Evolutionary conservation across 2,113 vertebrate genomes (phyloP), one percentile per base, ranked within the genome.

Genomic region (Corythornis madagascariensis): DNA sequence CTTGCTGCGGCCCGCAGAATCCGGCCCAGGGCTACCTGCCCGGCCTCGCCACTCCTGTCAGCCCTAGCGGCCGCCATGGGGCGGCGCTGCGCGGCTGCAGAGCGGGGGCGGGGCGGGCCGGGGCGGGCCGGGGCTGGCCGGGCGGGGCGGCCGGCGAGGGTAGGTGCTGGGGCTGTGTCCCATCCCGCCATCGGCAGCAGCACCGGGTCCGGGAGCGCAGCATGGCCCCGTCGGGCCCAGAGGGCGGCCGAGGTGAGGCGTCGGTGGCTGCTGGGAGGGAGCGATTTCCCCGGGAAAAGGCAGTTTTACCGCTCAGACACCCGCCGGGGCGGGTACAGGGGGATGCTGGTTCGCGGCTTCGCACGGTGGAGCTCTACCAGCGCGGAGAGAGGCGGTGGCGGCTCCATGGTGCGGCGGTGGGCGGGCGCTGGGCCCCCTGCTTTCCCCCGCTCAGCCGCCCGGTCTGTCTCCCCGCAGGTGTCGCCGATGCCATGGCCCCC

Each of bases 401-500:
- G 18, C 47, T 61, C 33, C 22, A 38, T 24, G 38, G 60, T 19
- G 16, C 20, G 28, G 29, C 28, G 13, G 28, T 22, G 20, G 42
- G 19, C 43, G 29, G 29, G 20, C 29, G 13, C 63, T 9, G 63
- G 6, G 19, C 18, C 42, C 28, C 40, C 31, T 10, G 56, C 73
- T 8, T 19, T 15, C 6, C 25, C 13, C 10, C 18, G 6, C 60
- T 86, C 38, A 91, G 15, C 4, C 26, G 6, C 48, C 40, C 42
- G 29, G 2, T 52, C 16, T 7, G 3, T 60, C 10, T 9, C 14
- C 7, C 31, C 56, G 45, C 48, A 91, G 78, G 38, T 28, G 33
- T 47, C 35, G 48, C 29, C 47, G 26, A 64, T 5, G 31, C 42
- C 91, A 95, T 96, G 98, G 97, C 97, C 47, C 96, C 97, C 5